A percentile compares a stretch with the other conserved stretches of the same genome.
These are phyloP conservation scores for Sycophaga agraensis DNA, from an alignment of 1,140 invertebrate genomes.

Conservation along the genomic window DNA sequence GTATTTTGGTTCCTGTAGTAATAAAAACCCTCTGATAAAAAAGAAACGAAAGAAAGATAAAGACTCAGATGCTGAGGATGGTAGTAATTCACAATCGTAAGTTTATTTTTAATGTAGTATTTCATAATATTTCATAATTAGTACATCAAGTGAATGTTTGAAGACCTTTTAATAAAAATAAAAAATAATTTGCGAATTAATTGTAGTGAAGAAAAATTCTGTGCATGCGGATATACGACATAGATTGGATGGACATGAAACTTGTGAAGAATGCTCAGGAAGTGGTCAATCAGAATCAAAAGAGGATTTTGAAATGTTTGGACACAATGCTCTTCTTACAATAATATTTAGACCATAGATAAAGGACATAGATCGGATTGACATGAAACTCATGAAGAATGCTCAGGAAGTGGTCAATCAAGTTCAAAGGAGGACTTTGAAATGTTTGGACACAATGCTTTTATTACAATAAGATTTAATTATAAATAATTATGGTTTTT, in stretches of 20 bases:
- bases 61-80: constrained; percentile 69
- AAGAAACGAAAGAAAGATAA: constrained; percentile 77
- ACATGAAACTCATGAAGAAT: constrained; percentile 51
- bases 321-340: constrained; percentile 32
- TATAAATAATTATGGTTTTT: constrained; percentile 3
- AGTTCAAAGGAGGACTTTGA: constrained; percentile 81
- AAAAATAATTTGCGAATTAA: no score
- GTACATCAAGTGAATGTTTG: no score
- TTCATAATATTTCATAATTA: no score
- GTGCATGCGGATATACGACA: constrained; percentile 34
- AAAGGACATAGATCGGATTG: constrained; percentile 37
- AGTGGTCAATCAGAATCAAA: constrained; percentile 72
- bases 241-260: constrained; percentile 45
- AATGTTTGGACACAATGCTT: constrained; percentile 59
- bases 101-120: background rate
- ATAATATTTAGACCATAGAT: no score
- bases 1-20: constrained; percentile 65
- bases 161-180: no score
- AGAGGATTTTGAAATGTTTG: constrained; percentile 75
- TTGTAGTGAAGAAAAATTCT: background rate
- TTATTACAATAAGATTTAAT: constrained; percentile 10
- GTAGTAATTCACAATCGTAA: constrained; percentile 35
- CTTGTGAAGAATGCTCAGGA: constrained; percentile 53
- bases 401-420: constrained; percentile 63
- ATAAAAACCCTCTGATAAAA: constrained; percentile 70